A percentile compares a stretch with the other conserved stretches of the same genome.
Conservation (phyloP, 2,888 invertebrate species). For the Crocallis elinguaria region DNA sequence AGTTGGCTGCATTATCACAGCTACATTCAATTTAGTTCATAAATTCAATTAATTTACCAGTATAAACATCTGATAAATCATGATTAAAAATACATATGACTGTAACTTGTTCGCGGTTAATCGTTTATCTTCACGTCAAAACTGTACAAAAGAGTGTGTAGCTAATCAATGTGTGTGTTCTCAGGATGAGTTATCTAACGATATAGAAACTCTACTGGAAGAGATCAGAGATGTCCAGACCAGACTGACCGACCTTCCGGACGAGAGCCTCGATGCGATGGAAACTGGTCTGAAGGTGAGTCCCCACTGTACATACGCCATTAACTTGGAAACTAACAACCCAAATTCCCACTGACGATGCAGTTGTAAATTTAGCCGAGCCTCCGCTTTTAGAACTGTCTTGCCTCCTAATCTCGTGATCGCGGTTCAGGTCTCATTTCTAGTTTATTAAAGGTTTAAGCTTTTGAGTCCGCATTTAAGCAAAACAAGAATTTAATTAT, state of each 20-base stretch:
- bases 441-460: background rate
- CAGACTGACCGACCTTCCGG: conserved; percentile 87
- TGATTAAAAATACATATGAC: conserved; percentile 16
- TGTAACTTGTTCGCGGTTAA: conserved; percentile 16
- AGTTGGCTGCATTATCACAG: conserved; percentile 35
- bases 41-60: conserved; percentile 21
- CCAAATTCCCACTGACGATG: conserved; percentile 20
- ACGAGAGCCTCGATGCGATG: conserved; percentile 89
- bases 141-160: conserved; percentile 51
- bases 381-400: conserved; percentile 33
- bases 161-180: conserved; percentile 78
- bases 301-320: conserved; percentile 42
- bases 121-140: conserved; percentile 44
- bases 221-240: conserved; percentile 88
- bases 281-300: conserved; percentile 89
- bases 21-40: conserved; percentile 18
- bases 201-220: conserved; percentile 88
- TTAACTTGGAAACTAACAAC: conserved; percentile 9
- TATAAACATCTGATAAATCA: conserved; percentile 13
- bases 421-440: background rate
- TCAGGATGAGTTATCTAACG: conserved; percentile 87
- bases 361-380: conserved; percentile 22
- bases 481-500: conserved; percentile 66
- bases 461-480: conserved; percentile 44
- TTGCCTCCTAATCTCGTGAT: background rate